Conservation (phyloP, 2,113 vertebrate genomes). For the Anguilla japonica region DNA sequence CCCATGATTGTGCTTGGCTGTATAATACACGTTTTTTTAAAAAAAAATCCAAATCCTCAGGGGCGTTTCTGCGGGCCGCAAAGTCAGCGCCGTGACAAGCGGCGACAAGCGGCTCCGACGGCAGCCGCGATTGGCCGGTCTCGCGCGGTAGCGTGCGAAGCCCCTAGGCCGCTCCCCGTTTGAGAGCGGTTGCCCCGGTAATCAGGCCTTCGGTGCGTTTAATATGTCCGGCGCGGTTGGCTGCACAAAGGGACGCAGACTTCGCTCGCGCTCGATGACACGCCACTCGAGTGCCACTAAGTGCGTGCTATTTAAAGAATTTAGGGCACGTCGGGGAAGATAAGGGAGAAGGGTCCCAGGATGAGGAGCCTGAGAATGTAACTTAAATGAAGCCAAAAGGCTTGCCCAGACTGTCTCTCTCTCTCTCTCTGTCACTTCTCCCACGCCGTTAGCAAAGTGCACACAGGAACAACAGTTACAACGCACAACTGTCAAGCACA, state of each 20-base stretch:
- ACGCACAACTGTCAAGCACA: neutral
- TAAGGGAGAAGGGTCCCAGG: conserved; percentile 55
- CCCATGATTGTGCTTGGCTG: too few relatives aligned
- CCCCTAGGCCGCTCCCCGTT: conserved; percentile 58
- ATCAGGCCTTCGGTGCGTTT: conserved; percentile 65
- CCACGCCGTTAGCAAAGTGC: neutral
- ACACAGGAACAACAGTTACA: neutral
- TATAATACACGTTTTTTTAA: too few relatives aligned
- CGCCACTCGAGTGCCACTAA: conserved; percentile 68
- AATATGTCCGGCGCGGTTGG: conserved; percentile 67
- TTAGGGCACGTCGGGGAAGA: conserved; percentile 64
- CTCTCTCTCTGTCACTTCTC: conserved; percentile 23
- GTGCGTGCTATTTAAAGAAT: conserved; percentile 63
- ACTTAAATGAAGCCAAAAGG: conserved; percentile 50
- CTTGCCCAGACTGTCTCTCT: conserved; percentile 29
- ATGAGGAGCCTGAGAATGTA: conserved; percentile 34
- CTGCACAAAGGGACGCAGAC: conserved; percentile 62
- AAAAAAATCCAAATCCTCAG: conserved; percentile 7
- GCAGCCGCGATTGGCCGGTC: conserved; percentile 47
- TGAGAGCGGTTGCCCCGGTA: conserved; percentile 59
- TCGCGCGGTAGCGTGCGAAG: conserved; percentile 51
- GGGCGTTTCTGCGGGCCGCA: conserved; percentile 29
- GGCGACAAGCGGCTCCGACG: conserved; percentile 44
- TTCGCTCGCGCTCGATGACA: conserved; percentile 55
- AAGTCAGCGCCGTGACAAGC: conserved; percentile 46